Base-by-base conservation (phyloP, 1,140 invertebrate species). In the Psix sp. region DNA sequence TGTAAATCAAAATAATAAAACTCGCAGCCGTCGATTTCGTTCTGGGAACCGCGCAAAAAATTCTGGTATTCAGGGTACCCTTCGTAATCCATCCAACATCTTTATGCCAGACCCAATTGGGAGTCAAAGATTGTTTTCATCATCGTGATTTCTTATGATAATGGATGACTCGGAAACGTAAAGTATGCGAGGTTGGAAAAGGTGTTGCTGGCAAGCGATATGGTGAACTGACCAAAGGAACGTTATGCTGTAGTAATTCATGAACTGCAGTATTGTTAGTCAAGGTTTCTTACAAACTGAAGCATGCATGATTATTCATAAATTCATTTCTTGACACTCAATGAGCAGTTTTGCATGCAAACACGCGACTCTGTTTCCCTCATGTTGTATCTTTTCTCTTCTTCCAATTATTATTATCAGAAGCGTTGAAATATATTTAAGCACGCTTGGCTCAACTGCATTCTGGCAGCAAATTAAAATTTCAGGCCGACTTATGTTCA, bases 1-100 rank as follows among this genome's bases (percentile, higher is more conserved):
- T 29, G 46, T 43, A 33, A 26, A 45, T 43, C 4, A 48, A 68
- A 68, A 65, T 65, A 65, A 65, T 54, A 54, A 60, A 49, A 60
- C 29, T 31, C 45, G 33, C 6, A 3, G 11, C 13, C 38, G n/a
- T 20, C 18, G 29, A 43, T 62, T 43, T 33, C 33, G 18, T 45
- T 49, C 57, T 49, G 20, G 4, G 57, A 60, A 26, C 14, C 21
- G 39, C 6, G 18, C 29, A 45, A 63, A 57, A 63, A 63, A 63
- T n/a, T n/a, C n/a, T 40, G 54, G 46, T 60, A 14, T 29, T 29
- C 21, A 21, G 3, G n/a, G 38, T 49, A 16, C 15, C 24, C 49
- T 60, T 21, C 36, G 24, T 40, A 60, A 33, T 40, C 29, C 31
- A 42, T n/a, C n/a, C n/a, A n/a, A n/a, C n/a, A n/a, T n/a, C n/a